These are phyloP conservation scores for Gobiocypris rarus DNA, from an alignment of 2,113 vertebrate genomes.

Conservation along the genomic window DNA sequence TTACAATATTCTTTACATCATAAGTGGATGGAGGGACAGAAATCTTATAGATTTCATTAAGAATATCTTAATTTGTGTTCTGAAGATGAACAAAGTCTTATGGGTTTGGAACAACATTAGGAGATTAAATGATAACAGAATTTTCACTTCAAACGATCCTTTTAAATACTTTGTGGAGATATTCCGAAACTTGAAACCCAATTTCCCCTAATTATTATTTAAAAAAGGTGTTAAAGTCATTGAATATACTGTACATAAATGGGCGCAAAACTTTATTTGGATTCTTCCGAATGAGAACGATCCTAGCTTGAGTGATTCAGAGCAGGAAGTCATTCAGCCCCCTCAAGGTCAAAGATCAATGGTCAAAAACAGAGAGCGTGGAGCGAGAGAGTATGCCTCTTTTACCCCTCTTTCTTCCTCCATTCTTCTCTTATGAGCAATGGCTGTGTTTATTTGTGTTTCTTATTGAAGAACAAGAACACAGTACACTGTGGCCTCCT, in stretches of 20 bases:
- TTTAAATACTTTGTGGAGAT: not conserved
- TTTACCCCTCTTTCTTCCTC: not conserved
- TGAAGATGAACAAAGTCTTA: no score
- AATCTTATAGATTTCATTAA: no score
- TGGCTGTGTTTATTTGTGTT: constrained; percentile 56
- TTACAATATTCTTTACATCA: no score
- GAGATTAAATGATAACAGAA: no score
- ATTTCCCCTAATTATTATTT: not conserved
- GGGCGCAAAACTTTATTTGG: not conserved
- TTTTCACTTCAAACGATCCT: no score
- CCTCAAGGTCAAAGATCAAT: constrained; percentile 34
- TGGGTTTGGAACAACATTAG: no score
- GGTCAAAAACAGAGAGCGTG: constrained; percentile 19
- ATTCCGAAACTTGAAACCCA: not conserved
- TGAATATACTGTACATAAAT: not conserved
- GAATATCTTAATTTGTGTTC: no score
- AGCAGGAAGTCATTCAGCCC: constrained; percentile 42
- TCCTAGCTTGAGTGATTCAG: constrained; percentile 10
- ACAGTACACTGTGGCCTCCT: constrained; percentile 31
- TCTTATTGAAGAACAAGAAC: constrained; percentile 41
- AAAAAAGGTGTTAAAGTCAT: not conserved
- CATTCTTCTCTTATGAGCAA: constrained; percentile 40
- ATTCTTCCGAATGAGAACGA: not conserved
- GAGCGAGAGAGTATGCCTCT: not conserved
- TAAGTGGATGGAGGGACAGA: no score